Evolutionary conservation across 2,113 vertebrate species (phyloP), one percentile per base, ranked within the genome.

Genomic region (Trematocara macrostoma): DNA sequence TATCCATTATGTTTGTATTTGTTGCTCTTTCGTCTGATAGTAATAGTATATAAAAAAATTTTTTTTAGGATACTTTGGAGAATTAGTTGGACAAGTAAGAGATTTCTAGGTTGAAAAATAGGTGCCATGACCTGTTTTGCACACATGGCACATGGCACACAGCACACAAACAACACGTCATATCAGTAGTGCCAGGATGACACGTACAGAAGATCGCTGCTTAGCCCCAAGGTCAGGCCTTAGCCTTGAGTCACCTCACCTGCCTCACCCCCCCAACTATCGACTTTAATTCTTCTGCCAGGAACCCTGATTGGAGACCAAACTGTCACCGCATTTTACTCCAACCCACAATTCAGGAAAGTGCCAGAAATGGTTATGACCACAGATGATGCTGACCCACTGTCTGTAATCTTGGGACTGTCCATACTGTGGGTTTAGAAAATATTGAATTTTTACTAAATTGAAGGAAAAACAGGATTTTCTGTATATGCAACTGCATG

Each of bases 191-290:
- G 83, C 76, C 78, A 52, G 7, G 49, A 59, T 91, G 91, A 93
- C 91, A 84, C 6, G 26, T 69, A 84, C 87, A 91, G 85, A 87
- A 7, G 86, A 87, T 76, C n/a, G 29, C 81, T 83, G 76, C 87
- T 92, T 76, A 79, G 81, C 64, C 78, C 76, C 92, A 89, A 93
- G 92, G 94, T 90, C 89, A 92, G 82, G 34, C 26, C 40, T 69
- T 79, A 85, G 91, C 91, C 88, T 91, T 87, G 71, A 90, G 82
- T 87, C 83, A 85, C 90, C 69, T 84, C 79, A 47, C 52, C 78
- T 67, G 34, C 18, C 86, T 59, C 82, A 59, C 38, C 80, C 78
- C 79, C 26, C 82, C 55, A 64, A 74, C 78, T 84, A 85, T 87
- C 34, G 81, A 89, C 29, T 87, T 59, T 78, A 82, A 85, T 86